Evolutionary conservation across 2,888 invertebrate genomes (phyloP).

Genomic region (Hemaris fuciformis): DNA sequence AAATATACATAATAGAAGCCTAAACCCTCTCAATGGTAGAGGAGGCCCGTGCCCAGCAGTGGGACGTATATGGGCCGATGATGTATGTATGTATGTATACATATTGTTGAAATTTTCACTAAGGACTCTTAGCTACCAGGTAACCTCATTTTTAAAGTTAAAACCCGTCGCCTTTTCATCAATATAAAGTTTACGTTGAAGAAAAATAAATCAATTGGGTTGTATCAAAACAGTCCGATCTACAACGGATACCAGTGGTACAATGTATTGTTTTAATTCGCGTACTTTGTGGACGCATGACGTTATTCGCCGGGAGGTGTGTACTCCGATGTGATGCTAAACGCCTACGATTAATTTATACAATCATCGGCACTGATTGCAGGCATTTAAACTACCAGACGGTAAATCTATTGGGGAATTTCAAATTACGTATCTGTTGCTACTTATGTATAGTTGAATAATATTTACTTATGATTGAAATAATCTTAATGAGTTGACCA

Average conservation of each 20-base stretch:
- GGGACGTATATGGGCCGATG: too few relatives aligned
- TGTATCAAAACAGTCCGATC: neutral
- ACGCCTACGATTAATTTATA: conserved; percentile 65
- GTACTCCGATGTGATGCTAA: conserved; percentile 40
- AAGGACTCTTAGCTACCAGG: too few relatives aligned
- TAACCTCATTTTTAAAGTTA: too few relatives aligned
- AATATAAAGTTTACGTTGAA: neutral
- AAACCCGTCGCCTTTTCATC: too few relatives aligned
- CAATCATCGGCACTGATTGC: conserved; percentile 71
- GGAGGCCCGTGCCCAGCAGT: too few relatives aligned
- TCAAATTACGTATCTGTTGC: neutral
- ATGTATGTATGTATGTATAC: too few relatives aligned
- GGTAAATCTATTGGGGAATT: conserved; percentile 4
- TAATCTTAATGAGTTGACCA: neutral
- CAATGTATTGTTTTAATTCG: conserved; percentile 21
- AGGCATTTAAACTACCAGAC: conserved; percentile 39
- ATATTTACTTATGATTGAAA: neutral
- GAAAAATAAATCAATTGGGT: neutral
- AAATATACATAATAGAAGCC: too few relatives aligned
- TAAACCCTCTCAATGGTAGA: too few relatives aligned
- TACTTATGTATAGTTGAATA: neutral
- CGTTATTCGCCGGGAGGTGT: conserved; percentile 57
- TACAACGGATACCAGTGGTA: neutral
- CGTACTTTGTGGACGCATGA: conserved; percentile 32
- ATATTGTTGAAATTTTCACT: too few relatives aligned